phyloP scores from a whole-genome alignment of 1,140 invertebrate genomes.

The Solenopsis invicta region DNA sequence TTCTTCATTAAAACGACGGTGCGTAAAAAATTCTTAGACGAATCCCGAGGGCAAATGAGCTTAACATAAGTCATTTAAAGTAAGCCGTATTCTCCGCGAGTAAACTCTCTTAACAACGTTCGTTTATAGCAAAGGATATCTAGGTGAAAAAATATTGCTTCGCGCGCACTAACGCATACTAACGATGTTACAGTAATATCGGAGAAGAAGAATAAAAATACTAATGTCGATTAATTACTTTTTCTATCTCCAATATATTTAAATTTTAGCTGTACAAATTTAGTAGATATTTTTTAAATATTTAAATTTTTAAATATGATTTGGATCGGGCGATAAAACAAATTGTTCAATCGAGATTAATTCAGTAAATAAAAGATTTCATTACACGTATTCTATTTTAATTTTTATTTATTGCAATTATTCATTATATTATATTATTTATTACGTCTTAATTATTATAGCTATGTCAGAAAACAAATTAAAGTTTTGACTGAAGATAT shows the following conservation, averaged over 20 bases:
- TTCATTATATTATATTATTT: not conserved
- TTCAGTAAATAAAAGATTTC: not conserved
- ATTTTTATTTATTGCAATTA: not conserved
- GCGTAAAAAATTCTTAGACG: conserved; percentile 42
- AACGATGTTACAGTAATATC: not conserved
- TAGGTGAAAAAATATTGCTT: not conserved
- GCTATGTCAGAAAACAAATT: not conserved
- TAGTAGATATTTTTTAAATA: no score
- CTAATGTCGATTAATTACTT: not conserved
- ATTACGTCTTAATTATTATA: not conserved
- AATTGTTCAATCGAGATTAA: not conserved
- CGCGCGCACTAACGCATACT: not conserved
- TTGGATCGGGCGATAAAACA: not conserved
- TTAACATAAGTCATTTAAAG: conserved; percentile 12
- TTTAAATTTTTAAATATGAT: not conserved
- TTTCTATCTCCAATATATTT: not conserved
- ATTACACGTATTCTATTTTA: not conserved
- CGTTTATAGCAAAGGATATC: not conserved
- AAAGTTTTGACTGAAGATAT: not conserved
- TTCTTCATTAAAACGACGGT: conserved; percentile 55
- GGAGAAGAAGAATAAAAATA: not conserved
- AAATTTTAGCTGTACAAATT: not conserved
- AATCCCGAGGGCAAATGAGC: conserved; percentile 27
- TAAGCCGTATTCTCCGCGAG: conserved; percentile 18
- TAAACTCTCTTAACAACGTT: conserved; percentile 16